phyloP scores from a whole-genome alignment of 2,888 invertebrate species.

The Choreutis nemorana region DNA sequence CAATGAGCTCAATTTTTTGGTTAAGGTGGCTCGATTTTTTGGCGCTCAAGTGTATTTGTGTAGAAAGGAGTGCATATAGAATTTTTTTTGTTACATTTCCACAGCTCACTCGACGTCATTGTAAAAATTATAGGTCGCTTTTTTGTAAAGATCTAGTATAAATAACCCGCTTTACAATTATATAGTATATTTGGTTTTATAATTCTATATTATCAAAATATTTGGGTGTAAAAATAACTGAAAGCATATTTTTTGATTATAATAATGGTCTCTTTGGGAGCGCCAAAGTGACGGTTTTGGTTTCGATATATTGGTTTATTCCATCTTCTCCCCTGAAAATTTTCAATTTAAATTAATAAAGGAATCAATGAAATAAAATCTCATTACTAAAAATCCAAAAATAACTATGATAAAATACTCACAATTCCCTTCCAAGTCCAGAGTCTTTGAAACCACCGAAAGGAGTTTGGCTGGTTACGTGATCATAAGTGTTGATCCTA shows the following conservation, averaged over 20 bases:
- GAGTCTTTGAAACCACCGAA: constrained; percentile 91
- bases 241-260: constrained; percentile 13
- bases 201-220: not conserved
- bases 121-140: too few relatives aligned
- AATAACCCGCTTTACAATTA: too few relatives aligned
- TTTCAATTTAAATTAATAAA: constrained; percentile 8
- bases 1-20: not conserved
- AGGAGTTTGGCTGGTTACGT: constrained; percentile 77
- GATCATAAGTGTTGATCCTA: constrained; percentile 80
- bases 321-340: constrained; percentile 78
- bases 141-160: too few relatives aligned
- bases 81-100: too few relatives aligned
- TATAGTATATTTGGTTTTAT: too few relatives aligned
- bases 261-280: constrained; percentile 54
- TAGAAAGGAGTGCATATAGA: too few relatives aligned
- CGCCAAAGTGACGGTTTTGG: constrained; percentile 78
- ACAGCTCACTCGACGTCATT: too few relatives aligned
- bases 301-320: constrained; percentile 78
- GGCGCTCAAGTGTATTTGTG: too few relatives aligned
- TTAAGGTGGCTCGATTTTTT: not conserved
- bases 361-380: constrained; percentile 6
- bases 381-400: not conserved
- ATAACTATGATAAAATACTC: constrained; percentile 22
- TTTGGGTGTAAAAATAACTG: not conserved
- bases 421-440: constrained; percentile 83